Conservation (phyloP, 2,113 vertebrate species). For the Vulpes lagopus region DNA sequence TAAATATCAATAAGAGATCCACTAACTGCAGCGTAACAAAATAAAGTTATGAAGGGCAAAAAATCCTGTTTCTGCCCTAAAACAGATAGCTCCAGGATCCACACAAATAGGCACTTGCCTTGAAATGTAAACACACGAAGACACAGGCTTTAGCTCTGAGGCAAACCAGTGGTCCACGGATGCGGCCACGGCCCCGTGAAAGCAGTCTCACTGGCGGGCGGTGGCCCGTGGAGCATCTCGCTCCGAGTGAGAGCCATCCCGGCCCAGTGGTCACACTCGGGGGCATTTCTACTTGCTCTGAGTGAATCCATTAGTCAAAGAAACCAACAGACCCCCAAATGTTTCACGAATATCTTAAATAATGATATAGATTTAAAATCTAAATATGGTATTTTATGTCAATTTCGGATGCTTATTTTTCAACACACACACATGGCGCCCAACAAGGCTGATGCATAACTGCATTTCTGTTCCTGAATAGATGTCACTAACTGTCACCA, state of each 20-base stretch:
- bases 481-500: not conserved
- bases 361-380: not conserved
- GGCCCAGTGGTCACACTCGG: rapidly evolving
- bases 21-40: not conserved
- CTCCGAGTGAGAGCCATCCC: rapidly evolving
- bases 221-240: rapidly evolving
- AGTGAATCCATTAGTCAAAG: not conserved
- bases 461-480: not conserved
- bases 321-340: not conserved
- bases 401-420: not conserved
- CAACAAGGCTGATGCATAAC: rapidly evolving
- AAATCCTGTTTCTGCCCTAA: not conserved
- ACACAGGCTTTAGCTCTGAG: not conserved
- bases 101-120: not conserved
- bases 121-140: rapidly evolving
- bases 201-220: rapidly evolving
- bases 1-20: not conserved
- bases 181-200: rapidly evolving
- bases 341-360: not conserved
- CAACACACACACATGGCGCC: not conserved
- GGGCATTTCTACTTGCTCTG: not conserved
- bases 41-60: not conserved
- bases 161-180: not conserved
- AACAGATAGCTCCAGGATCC: not conserved
- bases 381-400: not conserved